These are phyloP conservation scores for Hydropotes inermis DNA, from an alignment of 2,113 vertebrate genomes.

Conservation along the genomic window DNA sequence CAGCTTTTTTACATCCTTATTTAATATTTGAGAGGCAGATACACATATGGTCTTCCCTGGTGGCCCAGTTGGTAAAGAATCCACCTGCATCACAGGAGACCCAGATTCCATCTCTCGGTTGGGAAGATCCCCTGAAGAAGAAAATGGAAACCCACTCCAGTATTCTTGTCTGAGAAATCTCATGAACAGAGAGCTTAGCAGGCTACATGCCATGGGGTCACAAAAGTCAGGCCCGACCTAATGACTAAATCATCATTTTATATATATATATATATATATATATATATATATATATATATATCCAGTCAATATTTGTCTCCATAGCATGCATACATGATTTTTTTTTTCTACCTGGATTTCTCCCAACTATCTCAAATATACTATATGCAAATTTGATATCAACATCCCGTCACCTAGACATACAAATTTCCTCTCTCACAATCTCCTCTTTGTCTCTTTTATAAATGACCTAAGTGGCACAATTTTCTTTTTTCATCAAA, in stretches of 20 bases:
- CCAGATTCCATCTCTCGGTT: background rate
- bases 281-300: too few species aligned
- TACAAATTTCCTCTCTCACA: background rate
- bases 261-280: background rate
- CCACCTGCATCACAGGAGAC: background rate
- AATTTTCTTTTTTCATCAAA: background rate
- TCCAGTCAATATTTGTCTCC: background rate
- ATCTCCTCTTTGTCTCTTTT: background rate
- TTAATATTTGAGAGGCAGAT: background rate
- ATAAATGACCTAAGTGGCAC: background rate
- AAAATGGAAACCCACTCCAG: background rate
- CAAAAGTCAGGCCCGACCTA: background rate
- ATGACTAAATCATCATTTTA: background rate
- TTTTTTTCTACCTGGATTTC: background rate
- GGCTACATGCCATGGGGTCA: background rate
- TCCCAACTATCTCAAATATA: background rate
- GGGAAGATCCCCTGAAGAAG: background rate
- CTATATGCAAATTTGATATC: background rate
- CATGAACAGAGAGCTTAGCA: background rate
- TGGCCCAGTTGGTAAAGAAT: background rate
- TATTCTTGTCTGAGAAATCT: background rate
- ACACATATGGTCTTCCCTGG: background rate
- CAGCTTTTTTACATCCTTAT: background rate
- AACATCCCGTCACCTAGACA: background rate
- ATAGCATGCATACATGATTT: background rate